Evolutionary conservation across 2,797 vertebrate species (phyloP).

Genomic region (Cheracebus regulus): DNA sequence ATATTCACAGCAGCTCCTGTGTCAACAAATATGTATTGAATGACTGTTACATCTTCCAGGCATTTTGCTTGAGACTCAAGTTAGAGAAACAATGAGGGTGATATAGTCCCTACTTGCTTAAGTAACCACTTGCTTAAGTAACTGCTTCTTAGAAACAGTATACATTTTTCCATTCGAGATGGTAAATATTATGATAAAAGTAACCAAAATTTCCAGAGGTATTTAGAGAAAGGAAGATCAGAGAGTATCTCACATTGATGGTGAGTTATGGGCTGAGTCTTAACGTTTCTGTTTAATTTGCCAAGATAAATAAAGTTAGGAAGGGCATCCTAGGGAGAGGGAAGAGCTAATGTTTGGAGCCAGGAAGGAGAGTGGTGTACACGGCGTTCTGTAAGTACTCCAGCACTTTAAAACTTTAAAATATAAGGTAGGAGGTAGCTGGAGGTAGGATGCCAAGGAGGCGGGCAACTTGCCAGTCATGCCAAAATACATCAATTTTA

Average conservation of each 20-base stretch:
- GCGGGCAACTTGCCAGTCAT: background rate
- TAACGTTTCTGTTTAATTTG: background rate
- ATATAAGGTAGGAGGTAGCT: background rate
- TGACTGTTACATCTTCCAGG: background rate
- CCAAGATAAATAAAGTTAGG: background rate
- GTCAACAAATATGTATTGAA: background rate
- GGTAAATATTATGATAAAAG: background rate
- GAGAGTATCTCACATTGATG: background rate
- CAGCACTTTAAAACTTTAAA: background rate
- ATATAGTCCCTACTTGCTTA: background rate
- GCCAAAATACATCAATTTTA: background rate
- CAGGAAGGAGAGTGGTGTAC: background rate
- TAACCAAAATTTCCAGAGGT: background rate
- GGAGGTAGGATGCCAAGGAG: no score
- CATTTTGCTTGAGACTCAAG: background rate
- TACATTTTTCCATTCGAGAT: background rate
- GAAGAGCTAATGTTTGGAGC: background rate
- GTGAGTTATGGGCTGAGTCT: background rate
- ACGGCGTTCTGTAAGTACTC: rapidly evolving
- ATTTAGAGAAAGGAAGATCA: background rate
- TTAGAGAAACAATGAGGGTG: background rate
- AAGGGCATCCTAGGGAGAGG: background rate
- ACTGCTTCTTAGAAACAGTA: background rate
- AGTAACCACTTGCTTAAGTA: background rate
- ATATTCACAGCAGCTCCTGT: background rate